A percentile compares a stretch with the other conserved stretches of the same genome.
phyloP scores from a whole-genome alignment of 2,888 invertebrate genomes.

The Nasonia oneida region DNA sequence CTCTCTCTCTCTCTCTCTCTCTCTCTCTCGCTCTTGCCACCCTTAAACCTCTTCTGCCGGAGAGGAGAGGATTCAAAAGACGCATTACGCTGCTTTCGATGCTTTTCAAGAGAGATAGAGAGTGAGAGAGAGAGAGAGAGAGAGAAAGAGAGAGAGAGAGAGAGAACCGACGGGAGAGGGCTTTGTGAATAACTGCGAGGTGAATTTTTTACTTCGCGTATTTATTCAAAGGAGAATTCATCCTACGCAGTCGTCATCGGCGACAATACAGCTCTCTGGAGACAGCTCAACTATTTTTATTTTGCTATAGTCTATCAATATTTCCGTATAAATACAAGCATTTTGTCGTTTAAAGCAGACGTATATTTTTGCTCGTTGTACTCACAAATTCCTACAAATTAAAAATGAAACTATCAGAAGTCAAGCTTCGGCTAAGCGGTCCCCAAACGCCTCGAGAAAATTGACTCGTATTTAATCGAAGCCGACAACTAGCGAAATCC shows the following conservation, averaged over 20 bases:
- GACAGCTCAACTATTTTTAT: not conserved
- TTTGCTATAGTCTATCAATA: not conserved
- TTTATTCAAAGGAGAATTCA: slow-evolving; percentile 52
- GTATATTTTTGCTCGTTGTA: too few species aligned
- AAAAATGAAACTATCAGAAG: too few species aligned
- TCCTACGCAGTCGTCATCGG: slow-evolving; percentile 37
- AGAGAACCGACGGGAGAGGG: not conserved
- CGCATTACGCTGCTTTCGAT: slow-evolving; percentile 59
- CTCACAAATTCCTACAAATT: too few species aligned
- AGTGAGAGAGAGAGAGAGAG: not conserved
- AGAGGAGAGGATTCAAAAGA: slow-evolving; percentile 43
- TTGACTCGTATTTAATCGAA: slow-evolving; percentile 23
- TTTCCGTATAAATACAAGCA: not conserved
- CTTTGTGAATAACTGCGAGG: slow-evolving; percentile 51
- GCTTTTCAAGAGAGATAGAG: slow-evolving; percentile 39
- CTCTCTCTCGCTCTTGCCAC: slow-evolving; percentile 38
- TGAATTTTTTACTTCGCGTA: slow-evolving; percentile 47
- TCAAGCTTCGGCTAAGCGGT: not conserved
- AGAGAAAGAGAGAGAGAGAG: not conserved
- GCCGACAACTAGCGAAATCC: not conserved
- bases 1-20: too few species aligned
- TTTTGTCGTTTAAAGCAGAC: too few species aligned
- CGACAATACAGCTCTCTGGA: slow-evolving; percentile 28
- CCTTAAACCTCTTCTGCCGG: slow-evolving; percentile 13
- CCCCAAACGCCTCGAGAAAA: not conserved